Conservation (phyloP, 2,113 vertebrate species). For the Promerops cafer region DNA sequence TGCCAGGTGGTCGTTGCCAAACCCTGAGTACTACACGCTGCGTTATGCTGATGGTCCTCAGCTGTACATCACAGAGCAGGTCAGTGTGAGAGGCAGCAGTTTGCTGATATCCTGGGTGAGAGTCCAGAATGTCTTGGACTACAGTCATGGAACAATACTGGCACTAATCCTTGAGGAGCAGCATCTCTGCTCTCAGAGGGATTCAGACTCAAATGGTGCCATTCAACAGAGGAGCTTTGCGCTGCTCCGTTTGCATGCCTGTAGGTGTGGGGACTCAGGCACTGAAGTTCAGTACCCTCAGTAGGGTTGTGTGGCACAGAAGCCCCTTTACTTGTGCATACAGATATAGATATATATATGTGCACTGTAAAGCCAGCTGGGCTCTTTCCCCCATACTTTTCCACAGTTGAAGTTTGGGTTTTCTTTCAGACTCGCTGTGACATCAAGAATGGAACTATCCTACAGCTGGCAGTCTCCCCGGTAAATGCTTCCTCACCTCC, state of each 20-base stretch:
- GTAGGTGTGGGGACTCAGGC: background rate
- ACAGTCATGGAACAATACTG: background rate
- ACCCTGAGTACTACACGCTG: constrained; percentile 91
- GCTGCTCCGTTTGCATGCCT: background rate
- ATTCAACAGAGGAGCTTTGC: background rate
- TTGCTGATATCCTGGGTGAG: background rate
- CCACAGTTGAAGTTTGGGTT: background rate
- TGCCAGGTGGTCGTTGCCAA: constrained; percentile 90
- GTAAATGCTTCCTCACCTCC: constrained; percentile 56
- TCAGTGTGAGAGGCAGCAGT: constrained; percentile 36
- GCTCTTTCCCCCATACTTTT: background rate
- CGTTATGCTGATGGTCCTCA: constrained; percentile 95
- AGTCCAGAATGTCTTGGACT: background rate
- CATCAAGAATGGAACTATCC: constrained; percentile 96
- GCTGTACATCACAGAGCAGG: constrained; percentile 98
- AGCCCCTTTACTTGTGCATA: background rate
- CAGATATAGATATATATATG: no score
- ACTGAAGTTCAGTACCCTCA: background rate
- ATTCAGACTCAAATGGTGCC: background rate
- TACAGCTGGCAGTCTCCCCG: constrained; percentile 92
- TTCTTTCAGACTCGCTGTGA: constrained; percentile 89
- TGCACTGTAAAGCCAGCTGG: background rate
- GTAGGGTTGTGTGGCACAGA: background rate
- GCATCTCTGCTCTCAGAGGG: background rate
- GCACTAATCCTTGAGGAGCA: background rate